Evolutionary conservation across 2,113 vertebrate species (phyloP).

Genomic region (Corynorhinus townsendii): DNA sequence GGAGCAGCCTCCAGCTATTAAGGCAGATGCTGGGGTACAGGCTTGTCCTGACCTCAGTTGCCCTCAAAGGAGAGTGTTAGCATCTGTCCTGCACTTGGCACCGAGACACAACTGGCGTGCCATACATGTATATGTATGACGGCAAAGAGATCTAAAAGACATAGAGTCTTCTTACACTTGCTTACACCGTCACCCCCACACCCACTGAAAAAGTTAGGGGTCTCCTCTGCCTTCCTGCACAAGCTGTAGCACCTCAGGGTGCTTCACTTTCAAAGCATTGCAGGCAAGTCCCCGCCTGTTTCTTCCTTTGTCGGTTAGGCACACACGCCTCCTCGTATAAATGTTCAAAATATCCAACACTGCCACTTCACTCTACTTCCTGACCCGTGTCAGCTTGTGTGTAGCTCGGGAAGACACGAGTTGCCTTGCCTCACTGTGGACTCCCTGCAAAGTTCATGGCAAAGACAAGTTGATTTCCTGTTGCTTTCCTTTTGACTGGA

Average conservation of each 20-base stretch:
- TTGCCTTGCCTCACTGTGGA: neutral
- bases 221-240: neutral
- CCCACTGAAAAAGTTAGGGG: neutral
- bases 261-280: neutral
- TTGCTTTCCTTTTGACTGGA: neutral
- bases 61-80: neutral
- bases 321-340: neutral
- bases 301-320: neutral
- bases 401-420: neutral
- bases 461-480: neutral
- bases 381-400: neutral
- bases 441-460: neutral
- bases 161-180: neutral
- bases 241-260: neutral
- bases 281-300: neutral
- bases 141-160: neutral
- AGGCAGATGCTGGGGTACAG: neutral
- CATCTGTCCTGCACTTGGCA: neutral
- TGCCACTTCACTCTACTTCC: neutral
- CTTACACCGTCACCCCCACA: neutral
- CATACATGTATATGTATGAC: accelerated
- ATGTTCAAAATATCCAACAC: neutral
- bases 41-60: neutral
- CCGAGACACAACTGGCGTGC: neutral
- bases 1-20: neutral